Evolutionary conservation across 2,888 invertebrate genomes (phyloP).

Genomic region (Meta bourneti): DNA sequence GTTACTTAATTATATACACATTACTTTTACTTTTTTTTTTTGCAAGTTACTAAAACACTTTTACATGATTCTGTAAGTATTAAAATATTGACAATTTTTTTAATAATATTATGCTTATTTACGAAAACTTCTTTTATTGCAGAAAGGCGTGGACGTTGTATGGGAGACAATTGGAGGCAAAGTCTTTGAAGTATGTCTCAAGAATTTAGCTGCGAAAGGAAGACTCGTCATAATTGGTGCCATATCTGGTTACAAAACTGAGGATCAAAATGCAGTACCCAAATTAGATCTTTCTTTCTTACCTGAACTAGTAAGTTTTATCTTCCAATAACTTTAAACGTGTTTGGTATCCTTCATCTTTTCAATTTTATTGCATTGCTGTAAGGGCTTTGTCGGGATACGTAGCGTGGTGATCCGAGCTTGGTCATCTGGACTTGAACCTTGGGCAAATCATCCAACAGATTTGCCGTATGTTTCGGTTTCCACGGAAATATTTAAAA

Average conservation of each 20-base stretch:
- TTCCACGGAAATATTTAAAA: too few relatives aligned
- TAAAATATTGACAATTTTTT: too few relatives aligned
- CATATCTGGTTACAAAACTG: conserved; percentile 80
- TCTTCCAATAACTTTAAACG: too few relatives aligned
- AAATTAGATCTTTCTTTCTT: conserved; percentile 37
- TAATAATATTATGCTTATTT: neutral
- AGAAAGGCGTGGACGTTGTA: conserved; percentile 76
- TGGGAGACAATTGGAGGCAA: conserved; percentile 77
- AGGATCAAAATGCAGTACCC: neutral
- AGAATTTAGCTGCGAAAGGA: conserved; percentile 79
- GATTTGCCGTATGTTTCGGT: too few relatives aligned
- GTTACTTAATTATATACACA: too few relatives aligned
- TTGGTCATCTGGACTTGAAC: neutral
- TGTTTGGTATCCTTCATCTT: neutral
- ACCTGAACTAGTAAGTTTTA: conserved; percentile 39
- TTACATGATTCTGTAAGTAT: too few relatives aligned
- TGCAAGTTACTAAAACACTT: too few relatives aligned
- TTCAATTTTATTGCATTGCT: too few relatives aligned
- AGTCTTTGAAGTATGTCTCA: conserved; percentile 67
- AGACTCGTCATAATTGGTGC: conserved; percentile 80
- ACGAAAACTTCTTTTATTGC: neutral
- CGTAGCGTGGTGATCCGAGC: neutral
- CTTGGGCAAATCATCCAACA: too few relatives aligned
- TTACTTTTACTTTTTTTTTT: too few relatives aligned
- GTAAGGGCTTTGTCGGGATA: too few relatives aligned